Base-by-base conservation (phyloP, 2,888 invertebrate species). In the Dioctria linearis region DNA sequence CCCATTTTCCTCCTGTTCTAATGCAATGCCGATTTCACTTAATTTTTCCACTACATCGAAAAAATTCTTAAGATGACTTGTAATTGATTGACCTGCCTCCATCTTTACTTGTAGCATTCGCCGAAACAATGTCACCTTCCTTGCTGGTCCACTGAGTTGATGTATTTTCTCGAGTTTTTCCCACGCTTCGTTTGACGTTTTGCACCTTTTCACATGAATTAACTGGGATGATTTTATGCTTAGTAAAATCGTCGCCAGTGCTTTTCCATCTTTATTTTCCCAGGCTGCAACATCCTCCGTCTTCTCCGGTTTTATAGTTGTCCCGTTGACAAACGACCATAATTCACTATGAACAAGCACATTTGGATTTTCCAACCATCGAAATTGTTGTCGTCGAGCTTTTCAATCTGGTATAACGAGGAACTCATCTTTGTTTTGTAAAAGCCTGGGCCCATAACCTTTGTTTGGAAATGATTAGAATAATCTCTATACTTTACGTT, bases 151-250 rank as follows among this genome's bases (percentile, higher is more conserved):
- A 46, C 37, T 39, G 6, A 83, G 80, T 61, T 78, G 81, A 61
- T 83, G 78, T 0, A 83, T 67, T 42, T 81, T 81, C 39, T 82
- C 66, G 2, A 83, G 61, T 75, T 80, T 83, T 3, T 43, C 54
- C 82, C 80, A 83, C 2, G 83, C 83, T 25, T 63, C 61, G 3
- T 59, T 69, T 2, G 83, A 83, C 5, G 83, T 82, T 63, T 80
- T 57, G 39, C 83, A 84, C 5, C 82, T 54, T 54, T 81, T 84
- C 6, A 84, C 75, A 57, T 83, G 80, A 1, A 78, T 80, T 43
- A 83, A 42, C 71, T 84, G 83, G 8, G 82, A 82, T 59, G 84
- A 57, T 39, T 83, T 83, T 39, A 83, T 79, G 67, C 83, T 79
- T 5, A 83, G 51, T 9, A 83, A 81, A 9, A 83, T 82, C 13